Evolutionary conservation across 2,797 vertebrate genomes (phyloP), one percentile per base, ranked within the genome.

Genomic region (Sebastes itinus): DNA sequence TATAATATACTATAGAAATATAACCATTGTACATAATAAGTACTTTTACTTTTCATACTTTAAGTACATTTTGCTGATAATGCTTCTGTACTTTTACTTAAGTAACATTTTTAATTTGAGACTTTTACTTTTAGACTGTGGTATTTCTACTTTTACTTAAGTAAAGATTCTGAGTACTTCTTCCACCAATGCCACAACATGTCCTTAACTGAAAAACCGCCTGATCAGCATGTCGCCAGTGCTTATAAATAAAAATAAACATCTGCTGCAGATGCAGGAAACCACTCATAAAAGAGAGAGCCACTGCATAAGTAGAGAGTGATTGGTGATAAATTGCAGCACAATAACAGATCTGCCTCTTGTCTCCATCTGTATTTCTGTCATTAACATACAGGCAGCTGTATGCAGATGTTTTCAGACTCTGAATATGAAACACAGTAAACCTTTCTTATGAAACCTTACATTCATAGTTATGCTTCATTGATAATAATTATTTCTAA

Each of bases 251-350:
- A 70, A 66, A 73, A 87, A 20, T 76, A 54, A 64, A 76, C 46
- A 78, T 83, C 58, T 76, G 64, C 42, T 82, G 70, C 83, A 85
- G 72, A 89, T 81, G 74, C 68, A 86, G 83, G 32, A 92, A 92
- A 87, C 71, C 76, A 28, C 77, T 81, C 78, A 72, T 88, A 78
- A 92, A 90, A 74, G n/a, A 76, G 18, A 76, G 20, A 85, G 32
- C 85, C 77, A 67, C 65, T 35, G 28, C 66, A 60, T 75, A 87
- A 82, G 62, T 81, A 87, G 74, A 87, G 59, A 46, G 56, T 20
- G 32, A 84, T 63, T 52, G 66, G 70, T 73, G 61, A 86, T 87
- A 75, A 78, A 80, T 80, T 80, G 22, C 59, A 66, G 42, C 73
- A 63, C 72, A 73, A 63, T 61, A 82, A 75, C 49, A 81, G 64